phyloP scores from a whole-genome alignment of 2,113 vertebrate genomes.

The Prolemur simus region DNA sequence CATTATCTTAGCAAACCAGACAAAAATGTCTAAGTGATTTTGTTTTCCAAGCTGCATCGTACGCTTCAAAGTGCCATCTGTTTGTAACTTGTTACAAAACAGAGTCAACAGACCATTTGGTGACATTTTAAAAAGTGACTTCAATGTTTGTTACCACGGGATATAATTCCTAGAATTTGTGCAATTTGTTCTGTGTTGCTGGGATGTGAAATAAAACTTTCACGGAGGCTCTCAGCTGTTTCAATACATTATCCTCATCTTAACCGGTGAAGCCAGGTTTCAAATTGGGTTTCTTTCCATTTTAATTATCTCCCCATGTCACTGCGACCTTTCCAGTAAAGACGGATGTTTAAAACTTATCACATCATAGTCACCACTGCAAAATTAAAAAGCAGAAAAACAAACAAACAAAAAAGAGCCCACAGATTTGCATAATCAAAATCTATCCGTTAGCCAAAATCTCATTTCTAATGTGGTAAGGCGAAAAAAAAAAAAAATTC shows the following conservation, averaged over 20 bases:
- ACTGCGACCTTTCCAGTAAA: neutral
- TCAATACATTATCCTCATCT: constrained; percentile 7
- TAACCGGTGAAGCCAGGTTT: neutral
- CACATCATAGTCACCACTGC: neutral
- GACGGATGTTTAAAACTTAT: constrained; percentile 38
- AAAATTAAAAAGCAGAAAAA: neutral
- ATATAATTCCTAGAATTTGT: constrained; percentile 65
- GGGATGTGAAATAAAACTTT: constrained; percentile 22
- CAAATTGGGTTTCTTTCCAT: constrained; percentile 35
- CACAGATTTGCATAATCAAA: neutral
- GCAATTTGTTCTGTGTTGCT: constrained; percentile 58
- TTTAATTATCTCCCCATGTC: constrained; percentile 42
- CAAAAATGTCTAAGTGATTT: constrained; percentile 67
- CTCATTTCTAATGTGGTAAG: neutral
- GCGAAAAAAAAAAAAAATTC: neutral
- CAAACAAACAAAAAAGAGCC: neutral
- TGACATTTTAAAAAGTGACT: constrained; percentile 71
- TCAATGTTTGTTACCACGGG: constrained; percentile 55
- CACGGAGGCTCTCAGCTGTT: neutral
- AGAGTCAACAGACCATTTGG: constrained; percentile 68
- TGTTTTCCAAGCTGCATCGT: constrained; percentile 59
- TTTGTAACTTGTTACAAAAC: constrained; percentile 74
- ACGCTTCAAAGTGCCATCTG: constrained; percentile 75
- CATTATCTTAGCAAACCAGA: constrained; percentile 73
- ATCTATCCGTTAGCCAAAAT: neutral